Conservation (phyloP, 2,888 invertebrate species). For the Machimus atricapillus region DNA sequence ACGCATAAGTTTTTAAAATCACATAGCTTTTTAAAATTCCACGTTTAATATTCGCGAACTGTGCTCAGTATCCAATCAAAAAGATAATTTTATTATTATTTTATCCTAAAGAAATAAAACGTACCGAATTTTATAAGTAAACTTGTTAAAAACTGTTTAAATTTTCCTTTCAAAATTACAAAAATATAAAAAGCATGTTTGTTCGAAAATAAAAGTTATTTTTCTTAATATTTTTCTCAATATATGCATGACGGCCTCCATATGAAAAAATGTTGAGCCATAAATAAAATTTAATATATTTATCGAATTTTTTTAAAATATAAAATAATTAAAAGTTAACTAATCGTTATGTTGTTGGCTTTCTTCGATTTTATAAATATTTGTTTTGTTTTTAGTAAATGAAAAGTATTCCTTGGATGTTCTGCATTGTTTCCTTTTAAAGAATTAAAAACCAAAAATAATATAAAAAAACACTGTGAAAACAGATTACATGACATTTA, state of each 20-base stretch:
- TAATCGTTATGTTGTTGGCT: not conserved
- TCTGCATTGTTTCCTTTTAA: not conserved
- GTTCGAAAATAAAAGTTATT: not conserved
- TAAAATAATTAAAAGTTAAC: not conserved
- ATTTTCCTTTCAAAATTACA: not conserved
- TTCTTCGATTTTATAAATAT: not conserved
- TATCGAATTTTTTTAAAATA: not conserved
- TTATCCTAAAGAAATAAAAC: not conserved
- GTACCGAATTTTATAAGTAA: not conserved
- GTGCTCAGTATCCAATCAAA: not conserved
- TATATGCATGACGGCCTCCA: slow-evolving; percentile 20
- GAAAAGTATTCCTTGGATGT: not conserved
- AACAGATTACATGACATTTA: not conserved
- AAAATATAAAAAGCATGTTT: slow-evolving; percentile 38
- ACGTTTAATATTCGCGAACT: not conserved
- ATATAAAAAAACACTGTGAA: not conserved
- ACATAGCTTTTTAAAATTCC: not conserved
- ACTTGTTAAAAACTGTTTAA: not conserved
- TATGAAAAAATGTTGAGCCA: not conserved
- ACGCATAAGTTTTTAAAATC: not conserved
- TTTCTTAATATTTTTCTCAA: not conserved
- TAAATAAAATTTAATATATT: not conserved
- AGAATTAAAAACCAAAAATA: not conserved
- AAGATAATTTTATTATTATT: not conserved
- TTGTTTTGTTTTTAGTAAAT: not conserved